Evolutionary conservation across 2,797 vertebrate genomes (phyloP).

Genomic region (Anisognathus igniventris): DNA sequence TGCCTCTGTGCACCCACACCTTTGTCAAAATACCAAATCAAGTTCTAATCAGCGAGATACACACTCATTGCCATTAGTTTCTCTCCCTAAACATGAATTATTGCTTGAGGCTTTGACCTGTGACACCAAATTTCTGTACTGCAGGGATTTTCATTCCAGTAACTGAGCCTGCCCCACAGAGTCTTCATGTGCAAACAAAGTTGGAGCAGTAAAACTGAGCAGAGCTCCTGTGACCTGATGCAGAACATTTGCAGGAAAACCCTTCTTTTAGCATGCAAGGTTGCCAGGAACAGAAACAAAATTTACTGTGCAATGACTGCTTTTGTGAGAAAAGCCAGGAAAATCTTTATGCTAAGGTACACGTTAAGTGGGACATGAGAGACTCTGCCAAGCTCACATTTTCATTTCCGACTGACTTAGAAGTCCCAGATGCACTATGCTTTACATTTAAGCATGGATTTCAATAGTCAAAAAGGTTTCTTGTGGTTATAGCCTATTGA

Average conservation of each 20-base stretch:
- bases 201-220: neutral
- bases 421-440: neutral
- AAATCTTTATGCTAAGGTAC: neutral
- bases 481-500: neutral
- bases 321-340: neutral
- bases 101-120: neutral
- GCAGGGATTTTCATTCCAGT: neutral
- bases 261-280: neutral
- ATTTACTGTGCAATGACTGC: neutral
- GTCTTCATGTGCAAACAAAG: neutral
- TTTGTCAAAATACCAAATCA: accelerated
- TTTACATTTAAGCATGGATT: neutral
- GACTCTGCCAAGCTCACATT: neutral
- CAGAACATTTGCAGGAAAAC: neutral
- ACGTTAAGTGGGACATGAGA: neutral
- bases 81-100: neutral
- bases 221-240: neutral
- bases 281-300: neutral
- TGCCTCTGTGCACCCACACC: neutral
- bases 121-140: neutral
- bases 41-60: neutral
- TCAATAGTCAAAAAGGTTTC: neutral
- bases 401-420: neutral
- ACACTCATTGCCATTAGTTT: neutral
- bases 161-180: neutral